These are phyloP conservation scores for Tenrec ecaudatus DNA, from an alignment of 2,113 vertebrate species.

Conservation along the genomic window DNA sequence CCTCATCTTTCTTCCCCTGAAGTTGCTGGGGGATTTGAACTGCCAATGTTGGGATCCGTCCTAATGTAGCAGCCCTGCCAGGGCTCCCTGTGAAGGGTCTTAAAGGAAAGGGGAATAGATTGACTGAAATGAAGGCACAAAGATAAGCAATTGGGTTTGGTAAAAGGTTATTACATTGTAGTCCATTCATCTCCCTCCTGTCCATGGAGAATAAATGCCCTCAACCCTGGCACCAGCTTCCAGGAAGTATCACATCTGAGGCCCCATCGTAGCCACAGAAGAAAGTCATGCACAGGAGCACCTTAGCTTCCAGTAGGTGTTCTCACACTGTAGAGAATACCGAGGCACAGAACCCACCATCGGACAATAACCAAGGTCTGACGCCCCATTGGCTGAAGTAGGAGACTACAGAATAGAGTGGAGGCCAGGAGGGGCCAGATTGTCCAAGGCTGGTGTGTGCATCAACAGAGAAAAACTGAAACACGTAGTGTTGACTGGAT, in stretches of 20 bases:
- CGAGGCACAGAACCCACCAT: not conserved
- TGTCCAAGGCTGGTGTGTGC: not conserved
- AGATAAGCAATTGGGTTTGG: not conserved
- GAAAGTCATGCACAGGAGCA: not conserved
- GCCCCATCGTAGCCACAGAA: not conserved
- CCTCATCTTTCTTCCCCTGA: too few relatives aligned
- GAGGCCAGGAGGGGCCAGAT: not conserved
- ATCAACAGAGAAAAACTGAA: not conserved
- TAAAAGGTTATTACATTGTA: not conserved
- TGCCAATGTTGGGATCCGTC: too few relatives aligned
- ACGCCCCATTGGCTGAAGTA: not conserved
- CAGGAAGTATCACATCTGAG: not conserved
- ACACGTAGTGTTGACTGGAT: accelerated
- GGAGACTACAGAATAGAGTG: not conserved
- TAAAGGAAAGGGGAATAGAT: not conserved
- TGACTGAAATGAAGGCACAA: not conserved
- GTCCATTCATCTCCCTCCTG: not conserved
- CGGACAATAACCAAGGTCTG: not conserved
- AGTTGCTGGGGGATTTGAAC: too few relatives aligned
- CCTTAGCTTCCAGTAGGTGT: not conserved
- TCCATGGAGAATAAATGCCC: not conserved
- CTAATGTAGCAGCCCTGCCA: too few relatives aligned
- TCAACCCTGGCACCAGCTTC: not conserved
- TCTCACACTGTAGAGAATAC: not conserved
- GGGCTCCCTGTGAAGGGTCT: too few relatives aligned